A percentile compares a stretch with the other conserved stretches of the same genome.
Evolutionary conservation across 2,797 vertebrate genomes (phyloP).

Genomic region (Sylvilagus floridanus): DNA sequence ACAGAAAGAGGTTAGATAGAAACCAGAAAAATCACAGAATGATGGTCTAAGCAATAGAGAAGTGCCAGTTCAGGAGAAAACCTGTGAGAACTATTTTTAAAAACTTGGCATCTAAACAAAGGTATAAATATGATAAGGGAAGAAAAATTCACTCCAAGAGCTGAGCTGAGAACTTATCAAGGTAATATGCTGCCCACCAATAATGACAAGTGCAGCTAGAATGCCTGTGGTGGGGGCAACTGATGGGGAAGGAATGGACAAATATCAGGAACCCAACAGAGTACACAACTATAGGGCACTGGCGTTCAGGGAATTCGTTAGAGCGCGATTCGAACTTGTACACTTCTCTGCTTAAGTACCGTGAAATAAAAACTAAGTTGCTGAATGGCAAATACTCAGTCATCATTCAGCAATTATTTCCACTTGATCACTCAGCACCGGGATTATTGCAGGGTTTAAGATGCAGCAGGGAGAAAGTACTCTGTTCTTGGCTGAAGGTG

Average conservation of each 20-base stretch:
- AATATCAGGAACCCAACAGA: not conserved
- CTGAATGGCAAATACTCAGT: not conserved
- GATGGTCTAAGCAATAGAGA: not conserved
- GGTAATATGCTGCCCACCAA: not conserved
- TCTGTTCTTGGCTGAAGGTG: not conserved
- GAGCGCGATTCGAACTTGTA: not conserved
- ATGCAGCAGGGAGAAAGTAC: not conserved
- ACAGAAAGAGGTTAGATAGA: not conserved
- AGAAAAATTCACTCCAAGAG: not conserved
- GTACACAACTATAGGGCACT: not conserved
- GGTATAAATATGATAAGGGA: not conserved
- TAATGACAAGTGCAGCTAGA: not conserved
- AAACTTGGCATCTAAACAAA: not conserved
- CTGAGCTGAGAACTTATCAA: not conserved
- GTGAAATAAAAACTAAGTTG: not conserved
- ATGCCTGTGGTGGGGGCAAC: accelerated
- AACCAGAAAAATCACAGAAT: not conserved
- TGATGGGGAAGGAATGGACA: not conserved
- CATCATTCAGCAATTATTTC: not conserved
- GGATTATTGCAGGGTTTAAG: not conserved
- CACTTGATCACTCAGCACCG: not conserved
- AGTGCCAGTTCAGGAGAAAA: not conserved
- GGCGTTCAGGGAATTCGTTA: not conserved
- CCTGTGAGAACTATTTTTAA: not conserved
- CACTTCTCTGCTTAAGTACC: not conserved